phyloP scores from a whole-genome alignment of 2,888 invertebrate species.

The Ophion slaviceki region DNA sequence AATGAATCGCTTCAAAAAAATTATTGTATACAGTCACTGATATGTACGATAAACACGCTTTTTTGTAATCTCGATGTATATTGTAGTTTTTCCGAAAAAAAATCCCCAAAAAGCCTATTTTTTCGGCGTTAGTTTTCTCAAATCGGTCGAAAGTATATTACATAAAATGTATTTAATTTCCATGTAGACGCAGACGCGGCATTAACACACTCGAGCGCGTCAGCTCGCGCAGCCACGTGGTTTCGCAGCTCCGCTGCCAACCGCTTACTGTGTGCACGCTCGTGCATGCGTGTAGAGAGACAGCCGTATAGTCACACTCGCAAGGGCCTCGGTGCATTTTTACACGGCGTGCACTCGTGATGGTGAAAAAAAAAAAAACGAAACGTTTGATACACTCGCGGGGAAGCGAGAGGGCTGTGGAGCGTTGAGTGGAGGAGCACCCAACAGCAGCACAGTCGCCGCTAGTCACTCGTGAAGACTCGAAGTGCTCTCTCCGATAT shows the following conservation, averaged over 20 bases:
- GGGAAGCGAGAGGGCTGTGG: slow-evolving; percentile 7
- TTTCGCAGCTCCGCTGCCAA: slow-evolving; percentile 17
- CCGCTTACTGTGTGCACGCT: neutral
- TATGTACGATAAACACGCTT: too few species aligned
- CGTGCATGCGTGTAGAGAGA: neutral
- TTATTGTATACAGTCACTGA: too few species aligned
- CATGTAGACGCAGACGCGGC: neutral
- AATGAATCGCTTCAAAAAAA: too few species aligned
- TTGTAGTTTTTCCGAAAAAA: too few species aligned
- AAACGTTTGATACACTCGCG: slow-evolving; percentile 24
- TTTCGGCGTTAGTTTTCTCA: too few species aligned
- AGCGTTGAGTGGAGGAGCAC: slow-evolving; percentile 27
- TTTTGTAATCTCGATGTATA: too few species aligned
- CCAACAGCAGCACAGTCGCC: slow-evolving; percentile 43
- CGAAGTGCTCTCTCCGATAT: slow-evolving; percentile 24
- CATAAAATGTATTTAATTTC: neutral
- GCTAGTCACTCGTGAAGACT: slow-evolving; percentile 51
- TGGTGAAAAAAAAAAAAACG: slow-evolving; percentile 3
- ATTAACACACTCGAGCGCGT: neutral
- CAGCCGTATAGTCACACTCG: slow-evolving; percentile 2
- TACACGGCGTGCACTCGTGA: slow-evolving; percentile 4
- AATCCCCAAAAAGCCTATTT: too few species aligned
- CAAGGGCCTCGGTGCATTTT: slow-evolving; percentile 25
- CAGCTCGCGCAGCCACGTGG: slow-evolving; percentile 33
- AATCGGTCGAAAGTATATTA: neutral